Evolutionary conservation across 2,113 vertebrate species (phyloP), one percentile per base, ranked within the genome.

Genomic region (Thryonomys swinderianus): DNA sequence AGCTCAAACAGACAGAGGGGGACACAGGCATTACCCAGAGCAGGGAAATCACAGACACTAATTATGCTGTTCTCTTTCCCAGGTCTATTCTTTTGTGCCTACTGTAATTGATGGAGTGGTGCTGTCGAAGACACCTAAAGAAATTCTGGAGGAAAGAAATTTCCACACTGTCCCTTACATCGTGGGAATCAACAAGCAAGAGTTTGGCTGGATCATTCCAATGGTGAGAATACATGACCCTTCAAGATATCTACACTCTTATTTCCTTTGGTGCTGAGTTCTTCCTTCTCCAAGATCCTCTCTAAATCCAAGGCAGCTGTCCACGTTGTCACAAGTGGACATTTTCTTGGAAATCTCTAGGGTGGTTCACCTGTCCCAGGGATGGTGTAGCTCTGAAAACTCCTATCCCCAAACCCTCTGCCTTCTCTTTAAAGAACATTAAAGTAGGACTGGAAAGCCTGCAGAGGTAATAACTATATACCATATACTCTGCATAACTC

Each of bases 151-250:
- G 16, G 91, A 91, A 2, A 97, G 98, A 92, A 91, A 3, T 0
- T 90, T 96, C 90, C 83, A 16, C 61, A 12, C 14, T 0, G 66
- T 97, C 1, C 97, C 80, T 0, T 94, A 96, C 30, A 89, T 98
- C 0, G 0, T 92, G 0, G 97, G 97, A 11, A 0, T 97, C 81
- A 98, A 45, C 20, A 96, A 96, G 42, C 64, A 96, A 1, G 95
- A 97, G 66, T 97, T 71, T 84, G 96, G 96, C 57, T 98, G 97
- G 96, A 0, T 96, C 1, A 0, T 98, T 37, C 97, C 96, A 2
- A 8, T 0, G 93, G 97, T 97, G 85, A 98, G 96, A 69, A 62
- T 10, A 3, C 0, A 53, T 3, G 23, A 5, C 30, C 3, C 3
- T 16, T 9, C 67, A 71, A 16, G n/a, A 14, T 2, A 8, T 14